Percentiles rank a stretch among this genome's conserved stretches.
These are phyloP conservation scores for Bedellia somnulentella DNA, from an alignment of 2,888 invertebrate species.

Conservation along the genomic window DNA sequence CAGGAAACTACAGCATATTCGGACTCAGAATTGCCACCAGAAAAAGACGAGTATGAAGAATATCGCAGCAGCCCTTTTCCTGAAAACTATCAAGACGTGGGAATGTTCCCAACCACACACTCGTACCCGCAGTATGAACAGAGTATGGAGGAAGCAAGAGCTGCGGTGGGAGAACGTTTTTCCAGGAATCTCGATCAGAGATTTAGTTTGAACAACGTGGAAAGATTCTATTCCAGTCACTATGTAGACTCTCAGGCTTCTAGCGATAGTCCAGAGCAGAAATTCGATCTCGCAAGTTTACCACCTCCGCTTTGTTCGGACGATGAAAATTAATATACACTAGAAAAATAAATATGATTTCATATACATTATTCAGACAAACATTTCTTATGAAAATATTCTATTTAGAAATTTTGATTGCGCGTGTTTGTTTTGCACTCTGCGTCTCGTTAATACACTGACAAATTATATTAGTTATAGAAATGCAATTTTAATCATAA, in stretches of 20 bases:
- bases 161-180: constrained; percentile 19
- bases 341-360: neutral
- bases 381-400: too few species aligned
- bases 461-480: too few species aligned
- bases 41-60: constrained; percentile 46
- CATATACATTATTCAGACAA: too few species aligned
- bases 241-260: constrained; percentile 65
- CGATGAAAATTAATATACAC: constrained; percentile 64
- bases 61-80: constrained; percentile 51
- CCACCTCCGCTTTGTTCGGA: constrained; percentile 79
- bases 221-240: constrained; percentile 51
- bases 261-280: constrained; percentile 70
- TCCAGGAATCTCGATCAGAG: constrained; percentile 46
- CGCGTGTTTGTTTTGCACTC: too few species aligned
- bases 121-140: constrained; percentile 49
- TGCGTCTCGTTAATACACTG: too few species aligned
- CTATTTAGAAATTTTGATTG: too few species aligned
- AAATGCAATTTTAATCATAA: too few species aligned
- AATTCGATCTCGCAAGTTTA: constrained; percentile 73
- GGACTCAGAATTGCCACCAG: constrained; percentile 40
- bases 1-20: constrained; percentile 47
- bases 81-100: constrained; percentile 42
- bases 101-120: constrained; percentile 49
- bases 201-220: constrained; percentile 49
- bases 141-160: constrained; percentile 16